These are phyloP conservation scores for Sesia apiformis DNA, from an alignment of 2,888 invertebrate genomes.

Conservation along the genomic window DNA sequence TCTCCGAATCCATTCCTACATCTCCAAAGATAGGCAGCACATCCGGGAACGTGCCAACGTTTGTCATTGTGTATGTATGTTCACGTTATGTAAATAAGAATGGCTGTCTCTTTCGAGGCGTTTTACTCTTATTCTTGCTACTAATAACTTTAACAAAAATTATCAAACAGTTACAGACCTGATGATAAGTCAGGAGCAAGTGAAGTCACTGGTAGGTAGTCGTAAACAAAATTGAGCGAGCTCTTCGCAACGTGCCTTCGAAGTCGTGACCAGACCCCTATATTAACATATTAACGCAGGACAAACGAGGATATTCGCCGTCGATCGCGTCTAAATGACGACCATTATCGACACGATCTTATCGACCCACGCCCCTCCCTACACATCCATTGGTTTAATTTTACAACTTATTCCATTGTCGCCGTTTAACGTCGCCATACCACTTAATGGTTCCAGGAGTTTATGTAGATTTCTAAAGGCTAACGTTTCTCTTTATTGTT, in stretches of 20 bases:
- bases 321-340: slow-evolving; percentile 20
- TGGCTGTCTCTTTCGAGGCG: no score
- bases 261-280: slow-evolving; percentile 10
- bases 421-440: slow-evolving; percentile 5
- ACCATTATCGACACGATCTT: slow-evolving; percentile 17
- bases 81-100: no score
- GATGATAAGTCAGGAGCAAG: no score
- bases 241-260: neutral
- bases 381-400: slow-evolving; percentile 18
- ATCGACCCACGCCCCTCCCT: slow-evolving; percentile 14
- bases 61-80: no score
- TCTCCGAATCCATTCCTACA: no score
- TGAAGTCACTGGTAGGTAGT: neutral
- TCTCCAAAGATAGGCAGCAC: no score
- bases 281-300: slow-evolving; percentile 44
- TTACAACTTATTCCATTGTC: slow-evolving; percentile 37
- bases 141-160: neutral
- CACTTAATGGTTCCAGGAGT: neutral
- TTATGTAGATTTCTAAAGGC: neutral
- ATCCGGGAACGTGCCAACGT: no score
- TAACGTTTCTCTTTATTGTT: neutral
- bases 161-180: neutral
- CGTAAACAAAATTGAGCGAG: slow-evolving; percentile 1
- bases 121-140: no score
- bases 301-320: slow-evolving; percentile 28